Base-by-base conservation (phyloP, 2,797 vertebrate genomes). In the Crocodylus rhombifer region DNA sequence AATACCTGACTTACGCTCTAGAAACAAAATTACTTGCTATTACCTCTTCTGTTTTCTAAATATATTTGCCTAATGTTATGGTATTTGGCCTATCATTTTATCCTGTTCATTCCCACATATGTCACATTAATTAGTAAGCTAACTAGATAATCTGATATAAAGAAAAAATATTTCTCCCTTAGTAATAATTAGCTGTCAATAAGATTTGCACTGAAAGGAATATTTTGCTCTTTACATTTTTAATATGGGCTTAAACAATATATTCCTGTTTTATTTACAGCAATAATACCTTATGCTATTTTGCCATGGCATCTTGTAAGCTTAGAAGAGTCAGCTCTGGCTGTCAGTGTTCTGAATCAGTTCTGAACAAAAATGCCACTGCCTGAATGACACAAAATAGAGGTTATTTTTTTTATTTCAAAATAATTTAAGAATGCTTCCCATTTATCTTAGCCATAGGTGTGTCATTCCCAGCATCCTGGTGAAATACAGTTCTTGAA, bases 1-100 rank as follows among this genome's bases (percentile, higher is more conserved):
- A 84, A 96, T 90, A 87, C 90, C 94, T 90, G 85, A 90, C 90
- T 90, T 96, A 94, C 61, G 80, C 92, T 94, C 87, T 96, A 86
- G 91, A 78, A 95, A 85, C 79, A 86, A 90, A 96, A 96, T 91
- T 90, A 71, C 84, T 80, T 95, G 77, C 36, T 88, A 77, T 89
- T 94, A 84, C 51, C 60, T 60, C 69, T 90, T 90, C 82, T 88
- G 63, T 51, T 81, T 88, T 80, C 80, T 7, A 90, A 77, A 88
- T n/a, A 56, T 57, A 36, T 85, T 94, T 92, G 33, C 36, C 63
- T 20, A 87, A 23, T 4, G 0, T 36, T 91, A 36, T 23, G 61
- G 56, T 33, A 28, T 1, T 55, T 1, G 16, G 88, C 64, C 3
- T 62, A 28, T 80, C 82, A 69, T 78, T 76, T 58, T 75, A 25